Evolutionary conservation across 2,113 vertebrate genomes (phyloP).

Genomic region (Poeciliopsis retropinna): DNA sequence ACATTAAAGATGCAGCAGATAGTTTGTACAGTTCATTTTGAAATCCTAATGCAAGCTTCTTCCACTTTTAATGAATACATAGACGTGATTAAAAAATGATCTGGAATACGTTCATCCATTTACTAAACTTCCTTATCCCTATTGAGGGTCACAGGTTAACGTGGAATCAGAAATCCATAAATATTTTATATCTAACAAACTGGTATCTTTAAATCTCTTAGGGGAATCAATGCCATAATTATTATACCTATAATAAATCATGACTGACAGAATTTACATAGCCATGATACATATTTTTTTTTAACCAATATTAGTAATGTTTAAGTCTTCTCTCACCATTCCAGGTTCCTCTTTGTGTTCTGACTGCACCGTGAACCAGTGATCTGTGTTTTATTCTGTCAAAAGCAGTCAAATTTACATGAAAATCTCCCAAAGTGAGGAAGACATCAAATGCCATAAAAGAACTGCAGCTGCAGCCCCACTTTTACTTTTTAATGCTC

Average conservation of each 20-base stretch:
- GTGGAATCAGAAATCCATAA: too few species aligned
- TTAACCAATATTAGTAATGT: neutral
- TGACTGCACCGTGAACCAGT: constrained; percentile 1
- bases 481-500: constrained; percentile 28
- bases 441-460: constrained; percentile 42
- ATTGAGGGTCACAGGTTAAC: too few species aligned
- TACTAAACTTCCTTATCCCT: too few species aligned
- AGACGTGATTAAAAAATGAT: neutral
- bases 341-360: constrained; percentile 15
- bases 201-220: too few species aligned
- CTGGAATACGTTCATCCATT: too few species aligned
- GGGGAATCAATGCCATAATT: too few species aligned
- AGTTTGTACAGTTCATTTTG: neutral
- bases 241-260: too few species aligned
- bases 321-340: constrained; percentile 9
- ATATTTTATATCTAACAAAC: too few species aligned
- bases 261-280: too few species aligned
- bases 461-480: constrained; percentile 13
- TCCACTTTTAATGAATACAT: neutral
- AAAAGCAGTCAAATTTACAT: constrained; percentile 42
- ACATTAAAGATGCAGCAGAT: neutral
- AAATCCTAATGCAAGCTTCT: neutral
- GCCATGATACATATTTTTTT: neutral
- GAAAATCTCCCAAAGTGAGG: constrained; percentile 27
- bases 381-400: constrained; percentile 11